Evolutionary conservation across 1,140 invertebrate species (phyloP).

Genomic region (Bursaphelenchus mucronatus): DNA sequence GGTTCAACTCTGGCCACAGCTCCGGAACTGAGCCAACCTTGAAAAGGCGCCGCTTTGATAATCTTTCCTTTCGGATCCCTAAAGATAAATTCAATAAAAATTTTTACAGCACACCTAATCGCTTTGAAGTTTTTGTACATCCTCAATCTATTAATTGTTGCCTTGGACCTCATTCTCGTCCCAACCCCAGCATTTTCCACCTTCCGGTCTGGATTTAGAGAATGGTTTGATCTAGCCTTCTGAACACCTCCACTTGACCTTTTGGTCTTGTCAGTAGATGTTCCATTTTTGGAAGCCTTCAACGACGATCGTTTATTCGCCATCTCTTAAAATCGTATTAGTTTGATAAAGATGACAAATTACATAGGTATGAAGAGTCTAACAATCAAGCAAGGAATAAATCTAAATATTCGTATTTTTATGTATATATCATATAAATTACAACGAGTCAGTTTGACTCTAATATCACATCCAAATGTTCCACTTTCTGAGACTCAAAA

Average conservation of each 20-base stretch:
- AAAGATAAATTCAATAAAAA: slow-evolving; percentile 34
- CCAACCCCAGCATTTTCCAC: slow-evolving; percentile 13
- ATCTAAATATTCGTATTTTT: neutral
- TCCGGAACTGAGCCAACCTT: slow-evolving; percentile 80
- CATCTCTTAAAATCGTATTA: slow-evolving; percentile 24
- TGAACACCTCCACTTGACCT: slow-evolving; percentile 15
- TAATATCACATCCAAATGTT: neutral
- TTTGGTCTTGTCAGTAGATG: slow-evolving; percentile 17
- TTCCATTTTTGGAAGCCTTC: slow-evolving; percentile 34
- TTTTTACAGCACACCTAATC: slow-evolving; percentile 67
- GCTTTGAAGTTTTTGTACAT: slow-evolving; percentile 89
- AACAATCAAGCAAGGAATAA: neutral
- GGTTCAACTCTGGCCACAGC: slow-evolving; percentile 89
- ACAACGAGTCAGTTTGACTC: neutral
- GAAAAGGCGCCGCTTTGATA: slow-evolving; percentile 84
- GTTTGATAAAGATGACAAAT: neutral
- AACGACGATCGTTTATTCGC: slow-evolving; percentile 41
- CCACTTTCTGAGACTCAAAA: neutral
- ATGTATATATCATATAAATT: slow-evolving; percentile 3
- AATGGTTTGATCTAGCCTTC: slow-evolving; percentile 39
- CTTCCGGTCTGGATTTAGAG: slow-evolving; percentile 38
- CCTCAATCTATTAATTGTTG: slow-evolving; percentile 92
- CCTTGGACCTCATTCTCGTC: slow-evolving; percentile 69
- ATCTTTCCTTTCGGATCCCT: slow-evolving; percentile 83
- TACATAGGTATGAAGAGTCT: neutral